Percentiles rank a stretch among this genome's conserved stretches.
These are phyloP conservation scores for Erynnis tages DNA, from an alignment of 2,888 invertebrate genomes.

Conservation along the genomic window DNA sequence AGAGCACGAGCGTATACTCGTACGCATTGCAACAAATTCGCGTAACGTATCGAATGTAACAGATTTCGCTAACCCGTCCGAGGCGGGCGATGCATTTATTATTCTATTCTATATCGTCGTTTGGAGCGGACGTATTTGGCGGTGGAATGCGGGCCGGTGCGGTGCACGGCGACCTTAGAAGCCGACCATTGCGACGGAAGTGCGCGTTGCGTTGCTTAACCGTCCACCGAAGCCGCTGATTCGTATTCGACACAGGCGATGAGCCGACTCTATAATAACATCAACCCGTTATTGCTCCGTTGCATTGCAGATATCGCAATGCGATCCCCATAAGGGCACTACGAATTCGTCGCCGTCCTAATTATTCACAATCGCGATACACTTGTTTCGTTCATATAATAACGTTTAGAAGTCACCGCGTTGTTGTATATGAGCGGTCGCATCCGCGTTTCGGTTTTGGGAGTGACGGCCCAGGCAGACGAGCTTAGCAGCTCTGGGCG, in stretches of 20 bases:
- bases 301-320: constrained; percentile 51
- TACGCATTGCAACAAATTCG: constrained; percentile 19
- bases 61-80: constrained; percentile 33
- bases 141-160: constrained; percentile 59
- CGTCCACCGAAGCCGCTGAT: constrained; percentile 45
- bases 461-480: background rate
- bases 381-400: background rate
- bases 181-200: constrained; percentile 49
- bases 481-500: background rate
- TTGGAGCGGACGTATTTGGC: constrained; percentile 65
- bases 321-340: constrained; percentile 42
- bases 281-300: constrained; percentile 50
- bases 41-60: constrained; percentile 24
- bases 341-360: constrained; percentile 40
- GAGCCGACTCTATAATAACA: constrained; percentile 42
- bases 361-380: constrained; percentile 4
- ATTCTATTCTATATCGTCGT: constrained; percentile 58
- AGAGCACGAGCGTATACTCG: background rate
- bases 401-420: constrained; percentile 2
- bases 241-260: constrained; percentile 56
- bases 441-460: constrained; percentile 4
- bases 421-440: background rate
- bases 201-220: constrained; percentile 34
- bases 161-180: constrained; percentile 44
- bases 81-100: constrained; percentile 58